These are phyloP conservation scores for Oreochromis niloticus DNA, from an alignment of 2,113 vertebrate species.

Conservation along the genomic window DNA sequence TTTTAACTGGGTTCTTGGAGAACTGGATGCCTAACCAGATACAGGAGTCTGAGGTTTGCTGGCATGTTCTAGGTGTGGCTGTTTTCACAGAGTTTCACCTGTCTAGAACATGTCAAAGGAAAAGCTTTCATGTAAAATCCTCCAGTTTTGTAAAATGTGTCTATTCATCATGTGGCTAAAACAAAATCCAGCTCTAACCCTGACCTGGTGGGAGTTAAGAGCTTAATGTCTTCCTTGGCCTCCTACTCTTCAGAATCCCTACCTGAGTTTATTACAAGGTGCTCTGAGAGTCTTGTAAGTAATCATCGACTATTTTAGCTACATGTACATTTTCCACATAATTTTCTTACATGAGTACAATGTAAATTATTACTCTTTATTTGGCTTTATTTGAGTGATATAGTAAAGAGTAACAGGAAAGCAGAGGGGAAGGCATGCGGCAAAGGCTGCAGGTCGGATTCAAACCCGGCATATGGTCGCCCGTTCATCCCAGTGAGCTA, in stretches of 20 bases:
- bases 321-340: no score
- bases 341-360: no score
- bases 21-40: neutral
- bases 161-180: neutral
- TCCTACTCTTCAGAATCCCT: accelerated
- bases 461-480: neutral
- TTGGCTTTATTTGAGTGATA: neutral
- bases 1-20: neutral
- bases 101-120: neutral
- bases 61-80: neutral
- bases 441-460: neutral
- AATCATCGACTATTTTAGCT: neutral
- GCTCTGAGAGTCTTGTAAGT: neutral
- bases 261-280: neutral
- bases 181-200: neutral
- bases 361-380: neutral
- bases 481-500: neutral
- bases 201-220: neutral
- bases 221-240: neutral
- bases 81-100: neutral
- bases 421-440: neutral
- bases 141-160: neutral
- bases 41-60: neutral
- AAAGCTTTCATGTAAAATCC: neutral
- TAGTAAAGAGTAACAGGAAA: neutral